Conservation (phyloP, 2,113 vertebrate genomes). For the Aphelocoma coerulescens region DNA sequence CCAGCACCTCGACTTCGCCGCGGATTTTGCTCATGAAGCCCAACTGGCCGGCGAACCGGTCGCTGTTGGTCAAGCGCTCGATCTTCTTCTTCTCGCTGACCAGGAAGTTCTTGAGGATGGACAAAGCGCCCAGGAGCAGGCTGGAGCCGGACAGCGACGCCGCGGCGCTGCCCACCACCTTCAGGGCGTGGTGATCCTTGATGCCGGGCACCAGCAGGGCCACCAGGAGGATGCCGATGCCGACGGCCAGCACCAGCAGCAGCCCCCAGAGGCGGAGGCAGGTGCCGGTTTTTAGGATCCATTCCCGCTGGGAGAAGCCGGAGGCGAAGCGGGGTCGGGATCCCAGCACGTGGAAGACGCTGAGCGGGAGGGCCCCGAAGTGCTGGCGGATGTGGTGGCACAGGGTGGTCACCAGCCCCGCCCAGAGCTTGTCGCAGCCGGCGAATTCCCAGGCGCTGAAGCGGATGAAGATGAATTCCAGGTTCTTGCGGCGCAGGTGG, state of each 20-base stretch:
- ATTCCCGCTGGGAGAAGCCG: slow-evolving; percentile 42
- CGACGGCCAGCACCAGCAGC: slow-evolving; percentile 33
- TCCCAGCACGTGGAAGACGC: slow-evolving; percentile 78
- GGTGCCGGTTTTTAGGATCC: slow-evolving; percentile 76
- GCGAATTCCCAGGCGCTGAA: slow-evolving; percentile 96
- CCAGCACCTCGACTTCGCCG: slow-evolving; percentile 82
- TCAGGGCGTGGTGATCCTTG: not conserved
- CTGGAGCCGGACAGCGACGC: slow-evolving; percentile 78
- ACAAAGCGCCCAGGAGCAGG: slow-evolving; percentile 54
- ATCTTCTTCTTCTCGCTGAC: slow-evolving; percentile 82
- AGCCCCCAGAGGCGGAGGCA: slow-evolving; percentile 60
- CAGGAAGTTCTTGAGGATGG: slow-evolving; percentile 80
- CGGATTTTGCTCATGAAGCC: slow-evolving; percentile 93
- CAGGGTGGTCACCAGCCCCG: slow-evolving; percentile 85
- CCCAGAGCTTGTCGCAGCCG: slow-evolving; percentile 92
- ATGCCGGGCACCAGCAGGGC: slow-evolving; percentile 3
- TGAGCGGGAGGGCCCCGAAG: slow-evolving; percentile 83
- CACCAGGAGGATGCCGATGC: slow-evolving; percentile 51
- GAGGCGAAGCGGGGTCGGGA: slow-evolving; percentile 38
- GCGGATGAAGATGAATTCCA: slow-evolving; percentile 84
- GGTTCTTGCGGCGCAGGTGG: slow-evolving; percentile 73
- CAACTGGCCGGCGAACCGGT: slow-evolving; percentile 78
- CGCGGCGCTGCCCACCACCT: slow-evolving; percentile 61
- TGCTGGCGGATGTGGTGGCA: slow-evolving; percentile 75
- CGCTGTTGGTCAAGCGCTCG: slow-evolving; percentile 78